Conservation (phyloP, 2,113 vertebrate species). For the Ceyx cyanopectus region DNA sequence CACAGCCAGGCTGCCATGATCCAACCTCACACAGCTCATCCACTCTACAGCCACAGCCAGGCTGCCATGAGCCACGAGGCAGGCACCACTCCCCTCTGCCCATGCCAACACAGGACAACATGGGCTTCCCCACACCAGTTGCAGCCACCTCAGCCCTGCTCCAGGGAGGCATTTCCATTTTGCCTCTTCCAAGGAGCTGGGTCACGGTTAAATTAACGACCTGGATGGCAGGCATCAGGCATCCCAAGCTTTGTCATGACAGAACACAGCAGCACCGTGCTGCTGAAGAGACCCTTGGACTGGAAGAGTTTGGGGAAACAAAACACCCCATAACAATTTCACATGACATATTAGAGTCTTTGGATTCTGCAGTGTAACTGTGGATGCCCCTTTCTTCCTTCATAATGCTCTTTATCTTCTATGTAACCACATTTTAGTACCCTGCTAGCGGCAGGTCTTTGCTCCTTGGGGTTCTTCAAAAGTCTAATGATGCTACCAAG, state of each 20-base stretch:
- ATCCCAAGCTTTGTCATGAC: not conserved
- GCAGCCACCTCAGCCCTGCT: not conserved
- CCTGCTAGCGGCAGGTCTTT: not conserved
- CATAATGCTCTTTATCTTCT: not conserved
- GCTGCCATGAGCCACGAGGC: not conserved
- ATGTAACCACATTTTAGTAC: not conserved
- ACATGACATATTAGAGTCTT: not conserved
- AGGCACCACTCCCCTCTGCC: not conserved
- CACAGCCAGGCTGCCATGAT: not conserved
- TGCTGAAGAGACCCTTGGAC: not conserved
- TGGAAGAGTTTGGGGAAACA: not conserved
- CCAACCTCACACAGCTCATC: too few relatives aligned
- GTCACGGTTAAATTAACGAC: not conserved
- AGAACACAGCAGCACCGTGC: not conserved
- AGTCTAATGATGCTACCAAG: not conserved
- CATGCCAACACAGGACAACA: not conserved
- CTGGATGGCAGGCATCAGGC: not conserved
- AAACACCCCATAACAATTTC: not conserved
- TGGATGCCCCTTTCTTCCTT: not conserved
- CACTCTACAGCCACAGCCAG: too few relatives aligned
- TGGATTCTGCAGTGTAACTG: not conserved
- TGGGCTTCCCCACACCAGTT: rapidly evolving
- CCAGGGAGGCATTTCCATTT: not conserved
- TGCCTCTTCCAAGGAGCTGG: not conserved
- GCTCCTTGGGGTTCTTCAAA: not conserved